Evolutionary conservation across 2,888 invertebrate species (phyloP).

Genomic region (Stenotaenia linearis): DNA sequence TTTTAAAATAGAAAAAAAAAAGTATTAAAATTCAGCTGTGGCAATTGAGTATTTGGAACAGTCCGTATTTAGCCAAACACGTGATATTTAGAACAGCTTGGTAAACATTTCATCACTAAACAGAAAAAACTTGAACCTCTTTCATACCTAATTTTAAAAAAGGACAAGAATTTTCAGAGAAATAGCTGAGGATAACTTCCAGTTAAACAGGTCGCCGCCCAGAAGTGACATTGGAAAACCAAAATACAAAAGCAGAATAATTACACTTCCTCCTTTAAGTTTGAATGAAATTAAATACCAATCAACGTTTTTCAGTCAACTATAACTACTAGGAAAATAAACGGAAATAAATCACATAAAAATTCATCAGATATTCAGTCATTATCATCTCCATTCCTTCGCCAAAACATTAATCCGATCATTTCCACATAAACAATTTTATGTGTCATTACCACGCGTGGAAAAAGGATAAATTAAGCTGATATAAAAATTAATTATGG

Average conservation of each 20-base stretch:
- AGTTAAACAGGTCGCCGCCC: not conserved
- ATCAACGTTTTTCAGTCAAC: not conserved
- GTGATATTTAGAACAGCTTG: no score
- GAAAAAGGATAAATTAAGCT: not conserved
- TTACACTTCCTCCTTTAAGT: not conserved
- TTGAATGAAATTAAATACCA: not conserved
- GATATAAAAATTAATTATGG: not conserved
- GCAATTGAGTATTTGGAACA: no score
- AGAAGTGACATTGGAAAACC: not conserved
- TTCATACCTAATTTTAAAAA: no score
- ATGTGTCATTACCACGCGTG: not conserved
- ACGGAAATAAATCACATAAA: not conserved
- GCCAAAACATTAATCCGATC: not conserved
- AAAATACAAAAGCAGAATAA: not conserved
- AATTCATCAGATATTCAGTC: not conserved
- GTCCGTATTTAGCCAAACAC: no score
- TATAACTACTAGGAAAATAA: not conserved
- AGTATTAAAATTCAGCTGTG: no score
- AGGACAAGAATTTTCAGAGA: not conserved
- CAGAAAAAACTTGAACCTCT: not conserved
- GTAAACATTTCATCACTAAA: no score
- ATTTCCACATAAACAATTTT: not conserved
- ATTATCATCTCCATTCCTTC: no score
- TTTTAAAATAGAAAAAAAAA: no score
- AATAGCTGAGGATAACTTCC: not conserved